Evolutionary conservation across 2,888 invertebrate genomes (phyloP).

Genomic region (Xestoiulus laeticollis): DNA sequence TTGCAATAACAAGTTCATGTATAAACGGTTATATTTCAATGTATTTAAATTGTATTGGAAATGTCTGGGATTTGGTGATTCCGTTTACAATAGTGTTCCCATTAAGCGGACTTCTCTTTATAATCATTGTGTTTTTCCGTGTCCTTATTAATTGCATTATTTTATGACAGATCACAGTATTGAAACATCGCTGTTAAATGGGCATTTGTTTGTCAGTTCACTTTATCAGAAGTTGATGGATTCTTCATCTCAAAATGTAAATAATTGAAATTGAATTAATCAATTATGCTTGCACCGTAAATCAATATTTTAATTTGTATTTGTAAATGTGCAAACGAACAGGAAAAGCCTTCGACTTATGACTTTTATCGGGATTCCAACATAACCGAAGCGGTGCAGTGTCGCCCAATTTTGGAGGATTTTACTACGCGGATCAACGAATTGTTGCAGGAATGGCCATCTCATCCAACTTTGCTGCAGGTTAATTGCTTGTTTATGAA

Average conservation of each 20-base stretch:
- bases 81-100: too few species aligned
- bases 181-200: constrained; percentile 58
- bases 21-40: too few species aligned
- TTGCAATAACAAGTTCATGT: too few species aligned
- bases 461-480: constrained; percentile 85
- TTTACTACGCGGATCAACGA: constrained; percentile 72
- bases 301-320: not conserved
- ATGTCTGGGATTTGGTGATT: too few species aligned
- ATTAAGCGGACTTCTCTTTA: too few species aligned
- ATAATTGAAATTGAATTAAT: not conserved
- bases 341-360: constrained; percentile 49
- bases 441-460: constrained; percentile 83
- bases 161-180: not conserved
- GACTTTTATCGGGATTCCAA: constrained; percentile 89
- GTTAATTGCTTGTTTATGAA: constrained; percentile 65
- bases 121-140: not conserved
- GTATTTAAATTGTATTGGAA: too few species aligned
- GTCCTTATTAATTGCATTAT: not conserved
- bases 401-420: constrained; percentile 74
- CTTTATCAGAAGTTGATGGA: constrained; percentile 57
- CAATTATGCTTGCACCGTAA: not conserved
- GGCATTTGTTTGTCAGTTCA: constrained; percentile 60
- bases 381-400: constrained; percentile 78
- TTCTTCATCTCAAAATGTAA: constrained; percentile 21
- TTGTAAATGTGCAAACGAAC: not conserved